Evolutionary conservation across 2,113 vertebrate genomes (phyloP), one percentile per base, ranked within the genome.

Genomic region (Regulus satrapa): DNA sequence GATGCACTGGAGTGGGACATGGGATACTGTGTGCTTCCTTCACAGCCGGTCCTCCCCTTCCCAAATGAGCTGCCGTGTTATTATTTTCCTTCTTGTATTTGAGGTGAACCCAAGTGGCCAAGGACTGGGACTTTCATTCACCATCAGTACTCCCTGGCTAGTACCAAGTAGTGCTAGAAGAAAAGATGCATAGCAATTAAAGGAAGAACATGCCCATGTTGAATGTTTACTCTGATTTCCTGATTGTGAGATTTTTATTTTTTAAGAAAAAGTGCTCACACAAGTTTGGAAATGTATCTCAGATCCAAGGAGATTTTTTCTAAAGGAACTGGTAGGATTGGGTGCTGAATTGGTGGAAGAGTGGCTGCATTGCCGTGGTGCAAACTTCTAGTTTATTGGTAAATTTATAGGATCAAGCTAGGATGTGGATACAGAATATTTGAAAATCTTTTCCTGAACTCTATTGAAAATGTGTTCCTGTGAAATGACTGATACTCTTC

Each of bases 361-460:
- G 45, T 46, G 43, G n/a, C 43, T 89, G 25, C 45, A 64, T 25
- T 72, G 63, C 32, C 23, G 4, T 32, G 18, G 14, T 52, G 36
- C n/a, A 45, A 51, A 43, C 6, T 3, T 3, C 54, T 61, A 8
- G 20, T 45, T 82, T 32, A 0, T 0, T 38, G 55, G 28, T 40
- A 10, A 41, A 66, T 24, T 46, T 76, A 21, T 32, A 38, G n/a
- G 52, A n/a, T 68, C 45, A 58, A 81, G 11, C 28, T 66, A 24
- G 52, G 62, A 10, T 85, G 25, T 40, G 48, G 52, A 12, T 89
- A 36, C 38, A 61, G 61, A 67, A 46, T 55, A 12, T 55, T 75
- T 68, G 31, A 74, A 81, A 93, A 52, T 52, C n/a, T 68, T 29
- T 55, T 87, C 36, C 21, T 75, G 64, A 75, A 29, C 28, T 91